Base-by-base conservation (phyloP, 2,113 vertebrate genomes). In the Myotis lucifugus region DNA sequence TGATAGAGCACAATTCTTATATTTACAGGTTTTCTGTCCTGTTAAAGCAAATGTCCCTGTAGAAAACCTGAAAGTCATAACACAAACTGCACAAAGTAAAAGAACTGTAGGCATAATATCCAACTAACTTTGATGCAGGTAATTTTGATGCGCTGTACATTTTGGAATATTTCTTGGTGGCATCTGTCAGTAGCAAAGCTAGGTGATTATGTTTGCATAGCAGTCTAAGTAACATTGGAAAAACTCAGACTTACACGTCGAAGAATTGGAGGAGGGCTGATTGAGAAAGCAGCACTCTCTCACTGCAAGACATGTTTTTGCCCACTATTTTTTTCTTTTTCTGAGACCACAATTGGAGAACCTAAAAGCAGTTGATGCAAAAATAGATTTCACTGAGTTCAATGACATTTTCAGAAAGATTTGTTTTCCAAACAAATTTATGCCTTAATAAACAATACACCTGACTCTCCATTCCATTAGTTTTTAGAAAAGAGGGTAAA, bases 1-100 rank as follows among this genome's bases (percentile, higher is more conserved):
- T 34, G 27, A 85, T 15, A 77, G 76, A 78, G n/a, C 42, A 92
- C 76, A 92, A 93, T 69, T 90, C 90, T 90, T 90, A 82, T 64
- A 92, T 69, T 86, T 86, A 83, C 19, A 88, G 40, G 54, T 69
- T 94, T 92, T 73, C 91, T 95, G 69, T 54, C 14, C n/a, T 11
- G 8, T 93, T 89, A 86, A 85, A 81, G 88, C 32, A 81, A 82
- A 90, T 61, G 64, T 61, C 11, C 8, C 32, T 19, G 27, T 13
- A 34, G 29, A 42, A 90, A 93, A 40, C 73, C 69, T 91, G 37
- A 83, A 89, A 92, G 0, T 19, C 54, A 37, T 66, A 85, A 94
- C 29, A 79, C 37, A 91, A 91, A 79, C 27, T 29, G 18, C 50
- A 59, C 8, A 42, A 40, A 81, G 66, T 18, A 48, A n/a, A 76